A percentile compares a stretch with the other conserved stretches of the same genome.
phyloP scores from a whole-genome alignment of 2,888 invertebrate species.

The Agrochola lota region DNA sequence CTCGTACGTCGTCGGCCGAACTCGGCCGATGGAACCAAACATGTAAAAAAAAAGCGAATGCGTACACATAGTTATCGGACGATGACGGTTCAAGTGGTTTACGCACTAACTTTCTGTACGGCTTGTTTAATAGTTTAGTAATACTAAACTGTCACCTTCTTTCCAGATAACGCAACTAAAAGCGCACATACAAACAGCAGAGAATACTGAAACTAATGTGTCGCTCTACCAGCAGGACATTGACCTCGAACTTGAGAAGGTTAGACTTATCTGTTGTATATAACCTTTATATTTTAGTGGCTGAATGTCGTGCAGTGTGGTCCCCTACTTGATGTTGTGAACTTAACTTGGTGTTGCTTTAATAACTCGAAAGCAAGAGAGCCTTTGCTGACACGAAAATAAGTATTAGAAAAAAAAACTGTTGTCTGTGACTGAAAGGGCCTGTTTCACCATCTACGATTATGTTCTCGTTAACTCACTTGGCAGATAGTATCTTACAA shows the following conservation, averaged over 20 bases:
- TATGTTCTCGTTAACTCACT: too few species aligned
- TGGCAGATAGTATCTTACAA: too few species aligned
- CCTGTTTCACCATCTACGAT: too few species aligned
- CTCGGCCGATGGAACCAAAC: background rate
- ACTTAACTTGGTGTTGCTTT: slow-evolving; percentile 60
- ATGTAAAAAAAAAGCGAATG: background rate
- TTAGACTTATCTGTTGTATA: slow-evolving; percentile 66
- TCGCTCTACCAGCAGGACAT: slow-evolving; percentile 90
- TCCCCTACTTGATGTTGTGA: slow-evolving; percentile 50
- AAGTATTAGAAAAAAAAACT: background rate
- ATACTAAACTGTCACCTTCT: background rate
- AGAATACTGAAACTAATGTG: slow-evolving; percentile 85
- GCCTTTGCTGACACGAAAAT: background rate
- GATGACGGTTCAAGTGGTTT: background rate
- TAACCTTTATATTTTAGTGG: slow-evolving; percentile 8
- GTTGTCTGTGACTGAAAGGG: background rate
- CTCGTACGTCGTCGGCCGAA: background rate
- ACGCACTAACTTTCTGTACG: background rate
- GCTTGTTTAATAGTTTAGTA: background rate
- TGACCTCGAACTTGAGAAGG: slow-evolving; percentile 88
- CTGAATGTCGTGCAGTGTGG: slow-evolving; percentile 50
- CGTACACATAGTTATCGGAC: background rate
- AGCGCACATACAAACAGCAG: slow-evolving; percentile 86
- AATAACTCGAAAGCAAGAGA: slow-evolving; percentile 32
- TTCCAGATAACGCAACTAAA: slow-evolving; percentile 89